Percentiles rank a stretch among this genome's conserved stretches.
phyloP scores from a whole-genome alignment of 2,113 vertebrate genomes.

The Actenoides hombroni region DNA sequence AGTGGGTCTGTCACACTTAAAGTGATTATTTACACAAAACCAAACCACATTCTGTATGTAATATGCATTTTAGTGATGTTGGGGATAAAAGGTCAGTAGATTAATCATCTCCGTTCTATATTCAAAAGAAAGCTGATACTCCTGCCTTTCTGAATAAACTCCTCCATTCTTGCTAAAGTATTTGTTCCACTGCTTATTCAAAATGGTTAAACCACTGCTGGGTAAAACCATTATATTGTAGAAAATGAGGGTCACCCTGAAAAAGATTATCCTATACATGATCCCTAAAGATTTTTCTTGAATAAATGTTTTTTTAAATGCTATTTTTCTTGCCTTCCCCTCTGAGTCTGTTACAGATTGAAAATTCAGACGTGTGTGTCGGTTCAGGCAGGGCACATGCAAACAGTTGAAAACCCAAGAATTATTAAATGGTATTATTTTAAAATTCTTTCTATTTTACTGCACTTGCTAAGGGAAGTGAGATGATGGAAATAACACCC shows the following conservation, averaged over 20 bases:
- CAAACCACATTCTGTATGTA: not conserved
- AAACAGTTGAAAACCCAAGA: not conserved
- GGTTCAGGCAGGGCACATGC: not conserved
- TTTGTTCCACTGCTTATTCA: conserved; percentile 39
- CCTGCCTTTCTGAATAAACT: not conserved
- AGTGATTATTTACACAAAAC: not conserved
- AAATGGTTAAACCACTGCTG: conserved; percentile 20
- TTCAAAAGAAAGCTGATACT: not conserved
- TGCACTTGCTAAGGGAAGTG: not conserved
- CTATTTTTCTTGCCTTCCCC: not conserved
- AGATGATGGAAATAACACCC: not conserved
- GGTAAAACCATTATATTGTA: conserved; percentile 26
- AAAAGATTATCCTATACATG: conserved; percentile 41
- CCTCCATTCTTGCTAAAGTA: not conserved
- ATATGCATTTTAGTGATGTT: not conserved
- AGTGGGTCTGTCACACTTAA: not conserved
- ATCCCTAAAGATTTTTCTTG: conserved; percentile 37
- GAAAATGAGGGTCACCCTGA: conserved; percentile 41
- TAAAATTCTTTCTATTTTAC: not conserved
- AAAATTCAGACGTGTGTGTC: not conserved
- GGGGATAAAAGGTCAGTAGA: conserved; percentile 12
- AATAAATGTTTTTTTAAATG: conserved; percentile 24
- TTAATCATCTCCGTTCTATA: not conserved
- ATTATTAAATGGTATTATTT: not conserved
- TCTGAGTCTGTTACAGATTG: not conserved